A percentile compares a stretch with the other conserved stretches of the same genome.
These are phyloP conservation scores for Thymelicus acteon DNA, from an alignment of 2,888 invertebrate species.

Conservation along the genomic window DNA sequence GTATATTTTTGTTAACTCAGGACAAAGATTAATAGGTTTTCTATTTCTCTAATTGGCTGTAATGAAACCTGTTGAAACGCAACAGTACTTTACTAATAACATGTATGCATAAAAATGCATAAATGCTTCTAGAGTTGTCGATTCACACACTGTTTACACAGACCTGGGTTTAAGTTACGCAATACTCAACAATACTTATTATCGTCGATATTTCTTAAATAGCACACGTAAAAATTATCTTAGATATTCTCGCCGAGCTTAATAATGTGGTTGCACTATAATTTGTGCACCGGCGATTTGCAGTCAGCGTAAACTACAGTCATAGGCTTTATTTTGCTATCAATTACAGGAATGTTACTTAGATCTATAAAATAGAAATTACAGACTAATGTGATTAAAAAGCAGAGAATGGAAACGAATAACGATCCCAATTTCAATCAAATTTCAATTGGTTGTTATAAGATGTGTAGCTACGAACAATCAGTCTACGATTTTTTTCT, in stretches of 20 bases:
- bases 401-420: too few species aligned
- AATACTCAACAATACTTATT: neutral
- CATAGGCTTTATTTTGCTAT: neutral
- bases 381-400: neutral
- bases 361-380: neutral
- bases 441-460: too few species aligned
- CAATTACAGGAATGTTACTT: neutral
- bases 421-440: too few species aligned
- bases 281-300: conserved; percentile 2
- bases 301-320: neutral
- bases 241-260: neutral
- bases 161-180: too few species aligned
- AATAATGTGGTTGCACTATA: conserved; percentile 1
- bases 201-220: neutral
- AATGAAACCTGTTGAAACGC: neutral
- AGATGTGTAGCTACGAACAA: too few species aligned
- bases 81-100: too few species aligned
- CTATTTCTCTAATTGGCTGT: neutral
- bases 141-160: too few species aligned
- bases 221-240: neutral
- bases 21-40: neutral
- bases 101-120: conserved; percentile 6
- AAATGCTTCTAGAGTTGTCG: neutral
- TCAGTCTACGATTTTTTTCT: too few species aligned
- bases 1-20: neutral